Evolutionary conservation across 92 coral and sea anemone genomes (phyloP), one percentile per base, ranked within the genome.

Genomic region (Zoanthus solanderi): DNA sequence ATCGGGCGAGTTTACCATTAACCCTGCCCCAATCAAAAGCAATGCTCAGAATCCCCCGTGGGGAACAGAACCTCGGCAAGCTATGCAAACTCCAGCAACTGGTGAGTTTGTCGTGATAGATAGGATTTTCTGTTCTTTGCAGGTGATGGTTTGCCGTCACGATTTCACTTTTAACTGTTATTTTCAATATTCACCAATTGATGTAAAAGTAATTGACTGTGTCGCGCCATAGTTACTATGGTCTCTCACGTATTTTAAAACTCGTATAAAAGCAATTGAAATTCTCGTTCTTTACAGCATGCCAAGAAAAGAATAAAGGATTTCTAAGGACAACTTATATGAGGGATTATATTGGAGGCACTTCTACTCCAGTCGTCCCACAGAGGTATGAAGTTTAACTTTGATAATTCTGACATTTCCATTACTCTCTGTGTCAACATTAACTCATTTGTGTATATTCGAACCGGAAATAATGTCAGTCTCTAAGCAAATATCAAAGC

Each of bases 31-130:
- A 14, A 90, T 95, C 8, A 81, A 76, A 32, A 95, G 96, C 85
- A 88, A 86, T 78, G 96, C 92, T 44, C 94, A 95, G 72, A 95
- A 95, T 63, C 98, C 97, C 1, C 98, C 98, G 0, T 96, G 98
- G 98, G 98, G 98, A 73, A 96, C 98, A 2, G 98, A 94, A 47
- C 95, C 98, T 18, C 76, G 85, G 12, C 65, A 81, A 65, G 31
- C 45, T 69, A 47, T 69, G 11, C 90, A 86, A 42, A 94, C 98
- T 14, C 98, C 98, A n/a, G 72, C 57, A 10, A 91, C 97, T 89
- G 90, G 90, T 87, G 57, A 23, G 90, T 47, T 15, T 12, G 14
- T 44, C 42, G 42, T 37, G 42, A 37, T 11, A n/a, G 8, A 44
- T 71, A 12, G 47, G 11, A 29, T 8, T 56, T 1, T 23, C 53